Evolutionary conservation across 2,113 vertebrate species (phyloP), one percentile per base, ranked within the genome.

Genomic region (Phylloscopus trochiloides): DNA sequence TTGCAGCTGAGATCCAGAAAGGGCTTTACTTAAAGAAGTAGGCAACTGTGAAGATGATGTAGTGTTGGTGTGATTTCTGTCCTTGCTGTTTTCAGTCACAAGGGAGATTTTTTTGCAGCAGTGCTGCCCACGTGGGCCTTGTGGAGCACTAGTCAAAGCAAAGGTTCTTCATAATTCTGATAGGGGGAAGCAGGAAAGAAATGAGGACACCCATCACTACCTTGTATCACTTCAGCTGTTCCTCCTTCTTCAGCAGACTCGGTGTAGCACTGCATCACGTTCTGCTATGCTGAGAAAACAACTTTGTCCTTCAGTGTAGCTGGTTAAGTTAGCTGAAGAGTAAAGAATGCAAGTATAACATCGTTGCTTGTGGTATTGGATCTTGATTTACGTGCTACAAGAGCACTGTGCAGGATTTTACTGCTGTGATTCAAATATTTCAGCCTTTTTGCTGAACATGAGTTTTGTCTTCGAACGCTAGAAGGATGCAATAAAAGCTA

Each of bases 31-130:
- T 63, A n/a, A 19, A 67, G 14, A 92, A 74, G 36, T 51, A 58
- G 51, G 47, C 74, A 93, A 45, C 47, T 68, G 47, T 61, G 67
- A 66, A 76, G 45, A 54, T 34, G 47, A 31, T 12, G 22, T 29
- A 57, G n/a, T 45, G 21, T 26, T 50, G 32, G 22, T 83, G 34
- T 83, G 47, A 86, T 88, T 94, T 90, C 61, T 85, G 48, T 18
- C 71, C 50, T 55, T 67, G 29, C 9, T 51, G 40, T 92, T 90
- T 89, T 54, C 45, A 66, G n/a, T 82, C 14, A 17, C 43, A 43
- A 85, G 45, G 50, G 7, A 4, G 43, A 28, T 54, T 28, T 57
- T 47, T 79, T 20, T 61, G 58, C 74, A 43, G 86, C 31, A 7
- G 2, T 80, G 47, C 62, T 86, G 42, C 28, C 50, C 8, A 11